Evolutionary conservation across 2,113 vertebrate genomes (phyloP).

Genomic region (Mormyrus iriodes): DNA sequence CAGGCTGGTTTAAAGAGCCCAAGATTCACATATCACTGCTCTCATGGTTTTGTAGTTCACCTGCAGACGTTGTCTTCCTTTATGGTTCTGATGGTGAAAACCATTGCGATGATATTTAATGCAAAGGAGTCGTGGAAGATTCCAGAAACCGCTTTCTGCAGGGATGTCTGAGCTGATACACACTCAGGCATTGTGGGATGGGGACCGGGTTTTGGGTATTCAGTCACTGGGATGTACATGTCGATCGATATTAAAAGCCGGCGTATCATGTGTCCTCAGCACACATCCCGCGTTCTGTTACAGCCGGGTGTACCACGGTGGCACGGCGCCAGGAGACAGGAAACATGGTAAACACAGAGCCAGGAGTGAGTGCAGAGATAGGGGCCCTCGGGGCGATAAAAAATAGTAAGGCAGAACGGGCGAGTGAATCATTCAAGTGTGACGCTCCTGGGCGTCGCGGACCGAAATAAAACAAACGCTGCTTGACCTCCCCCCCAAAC

Average conservation of each 20-base stretch:
- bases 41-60: background rate
- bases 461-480: background rate
- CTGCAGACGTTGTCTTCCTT: background rate
- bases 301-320: background rate
- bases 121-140: background rate
- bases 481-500: background rate
- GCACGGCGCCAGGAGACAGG: background rate
- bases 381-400: background rate
- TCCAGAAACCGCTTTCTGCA: background rate
- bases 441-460: background rate
- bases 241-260: background rate
- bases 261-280: background rate
- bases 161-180: background rate
- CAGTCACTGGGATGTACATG: background rate
- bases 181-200: background rate
- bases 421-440: background rate
- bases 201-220: background rate
- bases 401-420: background rate
- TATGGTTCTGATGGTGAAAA: background rate
- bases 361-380: background rate
- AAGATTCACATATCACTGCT: background rate
- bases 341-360: background rate
- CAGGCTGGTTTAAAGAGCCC: background rate
- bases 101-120: background rate
- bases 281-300: background rate